A percentile compares a stretch with the other conserved stretches of the same genome.
phyloP scores from a whole-genome alignment of 2,113 vertebrate genomes.

The Pangasianodon gigas region DNA sequence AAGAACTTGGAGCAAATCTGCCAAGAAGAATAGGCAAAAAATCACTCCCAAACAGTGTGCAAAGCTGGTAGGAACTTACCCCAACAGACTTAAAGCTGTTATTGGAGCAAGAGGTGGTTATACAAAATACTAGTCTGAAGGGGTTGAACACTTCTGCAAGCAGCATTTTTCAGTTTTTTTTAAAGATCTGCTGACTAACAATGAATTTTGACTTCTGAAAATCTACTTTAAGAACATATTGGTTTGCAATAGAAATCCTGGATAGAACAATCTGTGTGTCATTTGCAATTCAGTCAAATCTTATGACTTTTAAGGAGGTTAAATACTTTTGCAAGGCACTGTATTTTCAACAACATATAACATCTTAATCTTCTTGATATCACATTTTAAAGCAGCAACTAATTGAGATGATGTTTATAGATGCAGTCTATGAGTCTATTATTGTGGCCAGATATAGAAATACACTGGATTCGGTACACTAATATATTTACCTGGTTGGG shows the following conservation, averaged over 20 bases:
- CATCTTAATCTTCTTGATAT: not conserved
- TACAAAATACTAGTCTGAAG: not conserved
- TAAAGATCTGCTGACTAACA: not conserved
- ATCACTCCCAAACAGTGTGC: not conserved
- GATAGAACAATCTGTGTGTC: not conserved
- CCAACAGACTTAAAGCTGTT: not conserved
- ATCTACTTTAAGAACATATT: not conserved
- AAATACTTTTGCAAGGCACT: not conserved
- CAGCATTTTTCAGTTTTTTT: not conserved
- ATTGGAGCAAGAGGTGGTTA: not conserved
- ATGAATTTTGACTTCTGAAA: not conserved
- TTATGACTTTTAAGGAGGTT: not conserved
- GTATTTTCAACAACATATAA: not conserved
- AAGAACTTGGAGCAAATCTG: not conserved
- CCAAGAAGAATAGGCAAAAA: not conserved
- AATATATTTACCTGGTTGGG: conserved; percentile 73
- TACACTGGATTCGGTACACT: not conserved
- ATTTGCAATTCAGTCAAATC: not conserved
- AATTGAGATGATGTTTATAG: not conserved
- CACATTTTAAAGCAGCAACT: not conserved
- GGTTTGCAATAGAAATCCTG: not conserved
- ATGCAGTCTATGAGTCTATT: conserved; percentile 27
- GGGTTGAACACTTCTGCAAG: not conserved
- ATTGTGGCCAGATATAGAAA: not conserved
- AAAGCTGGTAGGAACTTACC: not conserved